These are phyloP conservation scores for Lamprologus lemairii DNA, from an alignment of 2,113 vertebrate genomes.

Conservation along the genomic window DNA sequence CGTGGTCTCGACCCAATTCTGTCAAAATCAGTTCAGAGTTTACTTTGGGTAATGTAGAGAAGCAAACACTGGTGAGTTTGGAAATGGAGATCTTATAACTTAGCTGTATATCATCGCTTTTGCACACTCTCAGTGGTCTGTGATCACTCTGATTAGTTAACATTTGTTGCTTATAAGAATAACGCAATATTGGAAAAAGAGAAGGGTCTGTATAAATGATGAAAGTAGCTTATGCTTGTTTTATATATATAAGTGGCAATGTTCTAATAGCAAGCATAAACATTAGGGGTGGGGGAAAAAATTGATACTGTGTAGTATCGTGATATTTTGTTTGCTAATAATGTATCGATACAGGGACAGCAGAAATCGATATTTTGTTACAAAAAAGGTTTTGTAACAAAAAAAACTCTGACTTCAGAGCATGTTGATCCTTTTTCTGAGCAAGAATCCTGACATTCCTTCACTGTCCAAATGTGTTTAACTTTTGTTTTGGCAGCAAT, in stretches of 20 bases:
- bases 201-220: background rate
- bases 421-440: too few species aligned
- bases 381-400: too few species aligned
- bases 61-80: background rate
- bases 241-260: background rate
- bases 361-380: too few species aligned
- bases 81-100: background rate
- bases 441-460: too few species aligned
- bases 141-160: background rate
- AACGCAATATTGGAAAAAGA: background rate
- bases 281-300: too few species aligned
- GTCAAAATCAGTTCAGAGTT: background rate
- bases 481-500: too few species aligned
- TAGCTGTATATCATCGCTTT: background rate
- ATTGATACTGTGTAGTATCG: too few species aligned
- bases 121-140: background rate
- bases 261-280: too few species aligned
- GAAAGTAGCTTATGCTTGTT: background rate
- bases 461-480: too few species aligned
- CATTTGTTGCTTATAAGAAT: background rate
- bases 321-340: too few species aligned
- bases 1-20: accelerated
- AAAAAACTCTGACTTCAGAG: too few species aligned
- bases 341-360: too few species aligned
- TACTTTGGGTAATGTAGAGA: background rate